Evolutionary conservation across 2,797 vertebrate genomes (phyloP).

Genomic region (Anas flavirostris): DNA sequence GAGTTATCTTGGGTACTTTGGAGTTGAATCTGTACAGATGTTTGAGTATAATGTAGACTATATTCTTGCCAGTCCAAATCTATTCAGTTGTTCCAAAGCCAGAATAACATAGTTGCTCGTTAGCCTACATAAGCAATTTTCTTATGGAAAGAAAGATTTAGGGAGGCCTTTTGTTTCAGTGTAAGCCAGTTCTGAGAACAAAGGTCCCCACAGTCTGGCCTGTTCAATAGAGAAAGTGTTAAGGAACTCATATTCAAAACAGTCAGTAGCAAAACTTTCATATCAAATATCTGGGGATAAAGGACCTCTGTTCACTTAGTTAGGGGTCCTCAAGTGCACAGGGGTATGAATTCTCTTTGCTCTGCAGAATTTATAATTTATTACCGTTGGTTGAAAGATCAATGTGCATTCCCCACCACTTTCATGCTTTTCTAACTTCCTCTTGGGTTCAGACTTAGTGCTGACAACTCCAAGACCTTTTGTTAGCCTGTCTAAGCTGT

Average conservation of each 20-base stretch:
- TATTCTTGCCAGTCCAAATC: constrained; percentile 6
- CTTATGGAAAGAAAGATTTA: neutral
- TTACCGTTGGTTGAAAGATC: constrained; percentile 70
- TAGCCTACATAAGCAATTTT: constrained; percentile 23
- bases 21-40: neutral
- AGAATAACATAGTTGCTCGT: neutral
- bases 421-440: constrained; percentile 25
- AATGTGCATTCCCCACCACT: neutral
- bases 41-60: neutral
- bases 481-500: neutral
- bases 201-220: neutral
- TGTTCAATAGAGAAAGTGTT: neutral
- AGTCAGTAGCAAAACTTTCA: constrained; percentile 65
- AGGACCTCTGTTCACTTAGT: constrained; percentile 73
- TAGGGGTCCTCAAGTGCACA: constrained; percentile 4
- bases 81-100: neutral
- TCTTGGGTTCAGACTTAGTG: neutral
- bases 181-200: neutral
- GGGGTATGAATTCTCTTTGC: constrained; percentile 73
- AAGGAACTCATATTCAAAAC: neutral
- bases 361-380: constrained; percentile 79
- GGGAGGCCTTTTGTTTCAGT: neutral
- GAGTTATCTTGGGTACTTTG: constrained; percentile 33
- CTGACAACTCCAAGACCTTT: neutral
- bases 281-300: constrained; percentile 70